Evolutionary conservation across 2,888 invertebrate genomes (phyloP), one percentile per base, ranked within the genome.

Genomic region (Brachypalpus laphriformis): DNA sequence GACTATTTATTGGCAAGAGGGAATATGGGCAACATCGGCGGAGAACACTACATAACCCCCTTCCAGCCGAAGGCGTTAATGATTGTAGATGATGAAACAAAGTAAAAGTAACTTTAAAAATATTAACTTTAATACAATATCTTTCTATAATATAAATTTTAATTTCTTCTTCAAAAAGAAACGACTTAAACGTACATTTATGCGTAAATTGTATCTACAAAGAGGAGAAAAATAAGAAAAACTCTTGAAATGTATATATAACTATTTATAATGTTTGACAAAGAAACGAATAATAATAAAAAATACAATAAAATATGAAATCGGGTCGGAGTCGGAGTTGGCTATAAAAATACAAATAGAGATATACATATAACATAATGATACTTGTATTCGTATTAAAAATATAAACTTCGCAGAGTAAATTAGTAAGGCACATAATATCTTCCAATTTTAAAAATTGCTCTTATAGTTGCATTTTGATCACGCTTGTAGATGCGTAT

Each of bases 391-490:
- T 61, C 37, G 57, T 78, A 74, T 40, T 66, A 59, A 70, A 77
- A 77, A 59, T 61, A 66, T 70, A 68, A 68, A 68, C 25, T 49
- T 57, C 31, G 51, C 59, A 63, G 63, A 51, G 82, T 83, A 83
- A 83, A 83, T 78, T 68, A 83, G 68, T 83, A 83, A 83, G 82
- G 82, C 82, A 83, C 82, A 83, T 83, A 78, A 78, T 83, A 83
- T 83, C 82, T 74, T 68, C 49, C 72, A 83, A 78, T 83, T 78
- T 83, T 83, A 54, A 37, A 82, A 77, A 78, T 83, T 83, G 82
- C 82, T 78, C 54, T 68, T 49, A 25, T 25, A 83, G 68, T 83
- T 83, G 82, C 78, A 78, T 77, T 83, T 83, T 74, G 74, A 83
- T 83, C 82, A 83, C 82, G 66, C 66, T 71, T 72, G 45, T 71